Conservation (phyloP, 2,797 vertebrate genomes). For the Amniataba percoides region DNA sequence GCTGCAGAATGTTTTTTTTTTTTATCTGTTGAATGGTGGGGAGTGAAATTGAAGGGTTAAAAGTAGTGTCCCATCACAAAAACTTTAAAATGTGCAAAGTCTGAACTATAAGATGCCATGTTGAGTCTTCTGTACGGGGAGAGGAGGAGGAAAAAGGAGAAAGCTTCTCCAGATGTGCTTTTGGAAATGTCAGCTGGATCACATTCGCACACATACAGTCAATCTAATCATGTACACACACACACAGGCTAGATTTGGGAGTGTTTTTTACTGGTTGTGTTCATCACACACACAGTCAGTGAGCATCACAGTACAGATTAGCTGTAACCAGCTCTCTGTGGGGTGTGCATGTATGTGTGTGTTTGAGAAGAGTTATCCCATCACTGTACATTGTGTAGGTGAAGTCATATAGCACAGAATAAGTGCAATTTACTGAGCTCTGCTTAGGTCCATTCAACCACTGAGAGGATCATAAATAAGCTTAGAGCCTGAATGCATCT, state of each 20-base stretch:
- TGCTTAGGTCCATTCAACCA: slow-evolving; percentile 10
- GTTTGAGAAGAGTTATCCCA: slow-evolving; percentile 1
- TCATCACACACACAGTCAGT: background rate
- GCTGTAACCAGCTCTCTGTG: slow-evolving; percentile 4
- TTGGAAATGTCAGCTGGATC: background rate
- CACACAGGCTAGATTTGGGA: background rate
- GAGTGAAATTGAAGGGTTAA: background rate
- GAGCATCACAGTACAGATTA: slow-evolving; percentile 5
- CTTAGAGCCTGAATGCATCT: background rate
- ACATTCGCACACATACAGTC: background rate
- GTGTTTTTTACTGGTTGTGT: background rate
- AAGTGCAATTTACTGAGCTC: background rate
- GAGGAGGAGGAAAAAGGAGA: background rate
- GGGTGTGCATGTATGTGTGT: slow-evolving; percentile 2
- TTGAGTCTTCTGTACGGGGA: slow-evolving; percentile 3
- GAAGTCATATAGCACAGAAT: background rate
- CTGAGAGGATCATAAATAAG: slow-evolving; percentile 15
- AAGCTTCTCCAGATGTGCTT: background rate
- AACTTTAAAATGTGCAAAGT: slow-evolving; percentile 13
- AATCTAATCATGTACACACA: background rate
- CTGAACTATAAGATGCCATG: slow-evolving; percentile 9
- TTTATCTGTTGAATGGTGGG: slow-evolving; percentile 10
- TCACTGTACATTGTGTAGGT: background rate
- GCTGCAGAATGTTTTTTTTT: slow-evolving; percentile 11
- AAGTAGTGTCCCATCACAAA: background rate